Evolutionary conservation across 2,797 vertebrate species (phyloP).

Genomic region (Fistularia tabacaria): DNA sequence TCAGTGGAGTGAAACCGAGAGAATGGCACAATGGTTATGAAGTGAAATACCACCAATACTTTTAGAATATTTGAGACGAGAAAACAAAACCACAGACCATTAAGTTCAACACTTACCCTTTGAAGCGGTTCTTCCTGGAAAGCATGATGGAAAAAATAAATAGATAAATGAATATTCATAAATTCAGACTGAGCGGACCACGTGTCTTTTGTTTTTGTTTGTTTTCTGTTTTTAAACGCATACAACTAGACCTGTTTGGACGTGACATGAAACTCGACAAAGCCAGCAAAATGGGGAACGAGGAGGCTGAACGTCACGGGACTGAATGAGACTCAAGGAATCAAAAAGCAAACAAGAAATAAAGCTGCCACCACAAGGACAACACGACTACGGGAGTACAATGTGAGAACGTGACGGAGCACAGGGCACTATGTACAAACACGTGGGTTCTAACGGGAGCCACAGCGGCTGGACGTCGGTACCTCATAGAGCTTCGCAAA

Average conservation of each 20-base stretch:
- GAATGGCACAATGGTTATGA: too few species aligned
- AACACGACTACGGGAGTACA: neutral
- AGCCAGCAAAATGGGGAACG: neutral
- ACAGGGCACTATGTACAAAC: constrained; percentile 13
- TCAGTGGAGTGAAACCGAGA: too few species aligned
- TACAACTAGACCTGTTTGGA: too few species aligned
- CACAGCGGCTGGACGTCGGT: constrained; percentile 32
- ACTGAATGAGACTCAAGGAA: too few species aligned
- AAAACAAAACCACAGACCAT: too few species aligned
- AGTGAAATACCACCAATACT: too few species aligned
- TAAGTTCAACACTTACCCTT: constrained; percentile 60
- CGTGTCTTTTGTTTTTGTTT: too few species aligned
- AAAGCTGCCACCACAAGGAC: neutral
- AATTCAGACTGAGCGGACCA: neutral
- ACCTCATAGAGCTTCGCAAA: constrained; percentile 90
- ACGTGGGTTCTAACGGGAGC: constrained; percentile 6
- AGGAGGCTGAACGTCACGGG: neutral
- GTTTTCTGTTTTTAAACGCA: too few species aligned
- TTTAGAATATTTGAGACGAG: too few species aligned
- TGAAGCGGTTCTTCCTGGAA: constrained; percentile 73
- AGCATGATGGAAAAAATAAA: constrained; percentile 49
- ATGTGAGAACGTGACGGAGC: neutral
- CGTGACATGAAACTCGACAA: too few species aligned
- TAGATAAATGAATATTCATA: neutral
- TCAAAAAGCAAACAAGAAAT: too few species aligned